These are phyloP conservation scores for Pipra filicauda DNA, from an alignment of 2,113 vertebrate species.

Conservation along the genomic window DNA sequence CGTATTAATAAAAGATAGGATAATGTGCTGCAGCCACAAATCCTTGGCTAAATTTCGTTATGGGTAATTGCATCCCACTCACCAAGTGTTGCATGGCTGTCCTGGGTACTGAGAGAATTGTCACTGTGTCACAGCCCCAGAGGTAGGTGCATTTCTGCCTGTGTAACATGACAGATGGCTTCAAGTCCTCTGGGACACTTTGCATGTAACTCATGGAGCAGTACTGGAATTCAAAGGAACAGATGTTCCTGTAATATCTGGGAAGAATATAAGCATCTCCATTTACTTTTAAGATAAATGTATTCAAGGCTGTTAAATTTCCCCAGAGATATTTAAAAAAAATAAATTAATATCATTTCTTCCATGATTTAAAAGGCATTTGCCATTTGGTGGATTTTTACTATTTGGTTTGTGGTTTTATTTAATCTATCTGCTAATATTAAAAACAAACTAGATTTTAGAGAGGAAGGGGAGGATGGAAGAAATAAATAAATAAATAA, in stretches of 20 bases:
- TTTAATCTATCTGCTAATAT: neutral
- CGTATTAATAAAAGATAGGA: neutral
- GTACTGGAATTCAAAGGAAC: slow-evolving; percentile 18
- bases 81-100: neutral
- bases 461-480: neutral
- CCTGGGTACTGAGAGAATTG: neutral
- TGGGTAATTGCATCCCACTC: neutral
- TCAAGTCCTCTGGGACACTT: neutral
- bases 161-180: slow-evolving; percentile 20
- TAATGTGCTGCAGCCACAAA: neutral
- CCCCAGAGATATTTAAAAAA: neutral
- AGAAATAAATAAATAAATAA: neutral
- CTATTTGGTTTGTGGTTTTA: neutral
- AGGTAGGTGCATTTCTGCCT: neutral
- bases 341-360: accelerated
- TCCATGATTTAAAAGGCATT: neutral
- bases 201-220: neutral
- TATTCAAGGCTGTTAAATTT: neutral
- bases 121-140: neutral
- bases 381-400: neutral
- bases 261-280: neutral
- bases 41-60: neutral
- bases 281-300: neutral
- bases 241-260: slow-evolving; percentile 12
- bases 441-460: neutral